Conservation (phyloP, 2,888 invertebrate genomes). For the Panopea generosa region DNA sequence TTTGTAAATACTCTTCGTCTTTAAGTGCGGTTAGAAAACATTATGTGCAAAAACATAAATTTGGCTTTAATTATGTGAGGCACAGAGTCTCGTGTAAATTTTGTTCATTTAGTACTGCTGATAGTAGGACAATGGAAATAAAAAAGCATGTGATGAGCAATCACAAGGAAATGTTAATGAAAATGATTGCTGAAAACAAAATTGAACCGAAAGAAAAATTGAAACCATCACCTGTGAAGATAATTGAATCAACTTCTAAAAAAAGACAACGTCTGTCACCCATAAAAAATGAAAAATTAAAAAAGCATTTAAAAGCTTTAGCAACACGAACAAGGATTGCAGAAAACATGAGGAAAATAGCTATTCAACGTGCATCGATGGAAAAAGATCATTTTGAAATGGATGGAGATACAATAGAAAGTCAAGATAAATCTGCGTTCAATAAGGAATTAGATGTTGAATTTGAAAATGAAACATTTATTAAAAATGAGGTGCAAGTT, state of each 20-base stretch:
- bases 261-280: too few relatives aligned
- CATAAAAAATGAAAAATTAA: constrained; percentile 19
- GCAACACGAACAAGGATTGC: constrained; percentile 52
- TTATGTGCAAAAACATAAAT: constrained; percentile 48
- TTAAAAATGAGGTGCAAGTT: too few relatives aligned
- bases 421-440: too few relatives aligned
- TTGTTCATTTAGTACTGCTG: constrained; percentile 30
- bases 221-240: too few relatives aligned
- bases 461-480: neutral
- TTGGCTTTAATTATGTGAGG: constrained; percentile 31
- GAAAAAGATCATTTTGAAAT: constrained; percentile 7
- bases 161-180: constrained; percentile 27
- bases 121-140: constrained; percentile 18
- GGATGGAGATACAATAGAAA: too few relatives aligned
- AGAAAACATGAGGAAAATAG: constrained; percentile 51
- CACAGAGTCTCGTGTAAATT: constrained; percentile 35
- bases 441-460: neutral
- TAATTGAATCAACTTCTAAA: neutral
- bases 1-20: too few relatives aligned
- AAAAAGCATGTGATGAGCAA: constrained; percentile 31
- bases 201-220: too few relatives aligned
- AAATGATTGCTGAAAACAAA: constrained; percentile 12
- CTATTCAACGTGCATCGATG: constrained; percentile 8
- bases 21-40: constrained; percentile 14
- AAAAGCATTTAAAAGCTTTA: constrained; percentile 49